Evolutionary conservation across 2,888 invertebrate species (phyloP).

Genomic region (Acleris literana): DNA sequence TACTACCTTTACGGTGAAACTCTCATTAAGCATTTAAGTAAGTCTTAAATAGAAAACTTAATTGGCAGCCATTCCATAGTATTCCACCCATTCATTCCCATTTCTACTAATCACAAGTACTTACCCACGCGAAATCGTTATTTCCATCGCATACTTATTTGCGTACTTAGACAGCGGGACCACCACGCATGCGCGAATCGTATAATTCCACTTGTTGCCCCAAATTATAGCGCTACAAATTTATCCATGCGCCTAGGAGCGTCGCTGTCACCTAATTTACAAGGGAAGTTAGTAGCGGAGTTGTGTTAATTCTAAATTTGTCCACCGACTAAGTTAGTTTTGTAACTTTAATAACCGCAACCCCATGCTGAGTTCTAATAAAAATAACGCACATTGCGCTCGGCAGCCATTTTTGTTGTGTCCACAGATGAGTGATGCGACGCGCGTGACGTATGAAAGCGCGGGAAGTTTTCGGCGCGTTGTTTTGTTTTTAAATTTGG

Average conservation of each 20-base stretch:
- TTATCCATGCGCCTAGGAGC: constrained; percentile 6
- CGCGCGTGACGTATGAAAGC: constrained; percentile 59
- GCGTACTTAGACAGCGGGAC: constrained; percentile 64
- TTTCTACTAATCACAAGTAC: constrained; percentile 32
- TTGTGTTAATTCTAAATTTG: constrained; percentile 3
- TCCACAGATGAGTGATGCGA: constrained; percentile 62
- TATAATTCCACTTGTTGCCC: constrained; percentile 77
- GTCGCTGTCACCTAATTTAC: constrained; percentile 4
- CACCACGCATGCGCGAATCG: constrained; percentile 80
- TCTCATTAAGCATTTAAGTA: background rate
- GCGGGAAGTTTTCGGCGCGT: constrained; percentile 51
- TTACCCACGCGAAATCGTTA: constrained; percentile 69
- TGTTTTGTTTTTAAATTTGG: constrained; percentile 38
- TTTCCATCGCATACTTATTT: constrained; percentile 66
- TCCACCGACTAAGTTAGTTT: constrained; percentile 4
- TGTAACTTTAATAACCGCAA: constrained; percentile 49
- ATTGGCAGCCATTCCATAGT: background rate
- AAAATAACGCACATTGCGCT: constrained; percentile 62
- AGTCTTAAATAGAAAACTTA: background rate
- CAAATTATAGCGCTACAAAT: constrained; percentile 62
- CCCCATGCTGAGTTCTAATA: constrained; percentile 77
- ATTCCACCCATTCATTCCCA: constrained; percentile 7
- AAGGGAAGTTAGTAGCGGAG: background rate
- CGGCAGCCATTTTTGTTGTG: constrained; percentile 64
- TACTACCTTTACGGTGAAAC: background rate